Percentiles rank a stretch among this genome's conserved stretches.
Evolutionary conservation across 1,140 invertebrate species (phyloP).

Genomic region (Eupeodes corollae): DNA sequence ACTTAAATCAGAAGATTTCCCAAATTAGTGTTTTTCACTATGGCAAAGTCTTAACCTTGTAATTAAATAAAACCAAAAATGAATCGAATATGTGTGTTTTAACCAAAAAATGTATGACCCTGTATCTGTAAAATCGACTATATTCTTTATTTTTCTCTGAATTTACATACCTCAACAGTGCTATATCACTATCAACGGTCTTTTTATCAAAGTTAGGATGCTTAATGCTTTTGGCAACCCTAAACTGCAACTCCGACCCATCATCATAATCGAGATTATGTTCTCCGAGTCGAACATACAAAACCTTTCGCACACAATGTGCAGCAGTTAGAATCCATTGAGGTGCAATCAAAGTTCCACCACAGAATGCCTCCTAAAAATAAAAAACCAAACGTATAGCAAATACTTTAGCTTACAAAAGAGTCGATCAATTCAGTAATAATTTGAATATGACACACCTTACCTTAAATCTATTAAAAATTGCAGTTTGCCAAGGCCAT

Average conservation of each 20-base stretch:
- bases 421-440: background rate
- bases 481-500: constrained; percentile 91
- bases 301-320: constrained; percentile 67
- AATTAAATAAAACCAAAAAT: too few relatives aligned
- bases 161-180: constrained; percentile 50
- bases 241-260: constrained; percentile 59
- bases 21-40: too few relatives aligned
- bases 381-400: background rate
- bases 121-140: background rate
- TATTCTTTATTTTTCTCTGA: background rate
- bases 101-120: too few relatives aligned
- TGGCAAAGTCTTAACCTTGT: too few relatives aligned
- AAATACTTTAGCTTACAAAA: background rate
- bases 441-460: background rate
- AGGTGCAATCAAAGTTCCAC: constrained; percentile 75
- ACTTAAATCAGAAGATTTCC: too few relatives aligned
- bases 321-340: constrained; percentile 85
- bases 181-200: constrained; percentile 87
- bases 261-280: constrained; percentile 59
- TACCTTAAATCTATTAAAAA: constrained; percentile 71
- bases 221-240: constrained; percentile 57
- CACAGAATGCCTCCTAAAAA: constrained; percentile 75
- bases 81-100: too few relatives aligned
- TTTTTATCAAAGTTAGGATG: constrained; percentile 78
- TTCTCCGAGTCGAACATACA: constrained; percentile 76